phyloP scores from a whole-genome alignment of 2,113 vertebrate genomes.

The Lagopus muta region DNA sequence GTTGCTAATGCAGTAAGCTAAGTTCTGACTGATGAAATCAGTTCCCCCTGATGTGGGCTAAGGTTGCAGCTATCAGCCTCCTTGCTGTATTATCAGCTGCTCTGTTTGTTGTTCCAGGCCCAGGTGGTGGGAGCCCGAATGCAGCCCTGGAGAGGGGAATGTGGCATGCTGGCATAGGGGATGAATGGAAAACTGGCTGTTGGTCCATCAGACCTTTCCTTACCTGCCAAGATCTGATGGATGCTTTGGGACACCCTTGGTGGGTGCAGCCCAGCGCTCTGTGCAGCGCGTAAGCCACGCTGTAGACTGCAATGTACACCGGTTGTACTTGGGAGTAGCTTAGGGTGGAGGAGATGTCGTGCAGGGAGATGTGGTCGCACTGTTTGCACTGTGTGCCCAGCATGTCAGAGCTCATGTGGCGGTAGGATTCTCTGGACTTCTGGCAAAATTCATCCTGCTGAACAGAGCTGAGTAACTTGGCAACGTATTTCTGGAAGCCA shows the following conservation, averaged over 20 bases:
- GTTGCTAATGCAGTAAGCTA: rapidly evolving
- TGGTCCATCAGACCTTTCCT: rapidly evolving
- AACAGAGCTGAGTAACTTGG: background rate
- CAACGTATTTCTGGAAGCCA: slow-evolving; percentile 65
- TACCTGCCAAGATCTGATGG: slow-evolving; percentile 48
- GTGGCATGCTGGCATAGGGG: background rate
- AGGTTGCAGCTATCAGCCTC: rapidly evolving
- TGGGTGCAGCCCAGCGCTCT: slow-evolving; percentile 68
- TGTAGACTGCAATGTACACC: slow-evolving; percentile 81
- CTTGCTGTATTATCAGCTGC: background rate
- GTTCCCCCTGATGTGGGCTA: background rate
- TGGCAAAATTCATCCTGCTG: slow-evolving; percentile 54
- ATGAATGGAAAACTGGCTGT: rapidly evolving
- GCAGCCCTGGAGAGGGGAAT: background rate
- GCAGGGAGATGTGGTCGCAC: slow-evolving; percentile 70
- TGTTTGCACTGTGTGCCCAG: slow-evolving; percentile 38
- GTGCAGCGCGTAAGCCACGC: slow-evolving; percentile 86
- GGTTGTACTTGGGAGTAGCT: slow-evolving; percentile 61
- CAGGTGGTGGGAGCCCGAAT: background rate
- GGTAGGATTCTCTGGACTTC: background rate
- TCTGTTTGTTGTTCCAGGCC: background rate
- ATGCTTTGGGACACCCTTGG: background rate
- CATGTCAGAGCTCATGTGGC: rapidly evolving
- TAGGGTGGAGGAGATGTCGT: slow-evolving; percentile 44
- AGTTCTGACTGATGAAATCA: background rate